Evolutionary conservation across 2,888 invertebrate species (phyloP).

Genomic region (Erebia aethiops): DNA sequence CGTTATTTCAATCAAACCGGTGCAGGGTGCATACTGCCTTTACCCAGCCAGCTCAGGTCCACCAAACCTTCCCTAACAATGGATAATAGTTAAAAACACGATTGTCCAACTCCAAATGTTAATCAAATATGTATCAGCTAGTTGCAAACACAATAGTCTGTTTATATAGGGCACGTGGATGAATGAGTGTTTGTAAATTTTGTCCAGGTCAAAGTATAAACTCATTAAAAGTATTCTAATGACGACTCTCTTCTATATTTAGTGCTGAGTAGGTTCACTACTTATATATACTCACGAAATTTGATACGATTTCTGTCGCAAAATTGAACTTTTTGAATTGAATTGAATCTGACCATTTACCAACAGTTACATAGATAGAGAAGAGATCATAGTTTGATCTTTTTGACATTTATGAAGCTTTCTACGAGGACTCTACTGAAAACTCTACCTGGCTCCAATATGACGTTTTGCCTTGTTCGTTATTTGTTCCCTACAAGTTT

Average conservation of each 20-base stretch:
- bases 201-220: constrained; percentile 17
- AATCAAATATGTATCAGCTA: constrained; percentile 29
- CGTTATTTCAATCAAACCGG: constrained; percentile 68
- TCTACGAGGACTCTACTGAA: too few species aligned
- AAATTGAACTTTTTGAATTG: too few species aligned
- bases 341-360: too few species aligned
- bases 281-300: neutral
- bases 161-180: constrained; percentile 29
- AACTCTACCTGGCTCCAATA: too few species aligned
- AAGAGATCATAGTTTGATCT: too few species aligned
- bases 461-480: too few species aligned
- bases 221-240: constrained; percentile 14
- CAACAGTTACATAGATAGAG: too few species aligned
- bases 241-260: neutral
- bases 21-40: constrained; percentile 52
- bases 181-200: constrained; percentile 29
- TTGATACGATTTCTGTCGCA: neutral
- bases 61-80: constrained; percentile 55
- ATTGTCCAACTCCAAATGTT: constrained; percentile 33
- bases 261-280: neutral
- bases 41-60: constrained; percentile 39
- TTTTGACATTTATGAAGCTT: too few species aligned
- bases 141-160: constrained; percentile 31
- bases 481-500: too few species aligned
- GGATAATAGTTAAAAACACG: constrained; percentile 51